phyloP scores from a whole-genome alignment of 2,797 vertebrate species.

The Ptychobarbus kaznakovi region DNA sequence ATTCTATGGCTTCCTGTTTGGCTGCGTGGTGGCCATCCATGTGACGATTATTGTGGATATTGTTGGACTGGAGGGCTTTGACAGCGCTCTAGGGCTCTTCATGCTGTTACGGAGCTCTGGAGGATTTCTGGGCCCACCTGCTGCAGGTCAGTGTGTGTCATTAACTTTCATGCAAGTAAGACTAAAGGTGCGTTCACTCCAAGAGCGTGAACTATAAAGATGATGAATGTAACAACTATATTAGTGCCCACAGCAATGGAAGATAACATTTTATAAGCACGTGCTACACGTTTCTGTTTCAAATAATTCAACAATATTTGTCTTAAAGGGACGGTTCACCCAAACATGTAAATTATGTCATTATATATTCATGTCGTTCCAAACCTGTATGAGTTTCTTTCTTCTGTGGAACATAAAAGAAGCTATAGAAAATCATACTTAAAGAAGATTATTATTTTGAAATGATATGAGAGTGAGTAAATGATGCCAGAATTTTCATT shows the following conservation, averaged over 20 bases:
- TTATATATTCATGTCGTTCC: too few relatives aligned
- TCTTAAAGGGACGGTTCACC: not conserved
- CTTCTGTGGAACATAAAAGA: too few relatives aligned
- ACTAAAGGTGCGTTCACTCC: not conserved
- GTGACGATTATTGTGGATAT: constrained; percentile 75
- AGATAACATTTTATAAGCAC: not conserved
- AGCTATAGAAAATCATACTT: too few relatives aligned
- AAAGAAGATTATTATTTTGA: too few relatives aligned
- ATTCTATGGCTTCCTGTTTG: constrained; percentile 75
- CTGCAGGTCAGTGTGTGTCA: constrained; percentile 65
- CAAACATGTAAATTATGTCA: not conserved
- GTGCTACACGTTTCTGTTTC: not conserved
- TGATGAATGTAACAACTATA: not conserved
- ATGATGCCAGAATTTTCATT: too few relatives aligned
- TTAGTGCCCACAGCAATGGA: not conserved
- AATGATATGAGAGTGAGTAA: too few relatives aligned
- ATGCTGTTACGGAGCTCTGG: constrained; percentile 77
- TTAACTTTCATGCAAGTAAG: not conserved
- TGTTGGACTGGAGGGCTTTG: constrained; percentile 70
- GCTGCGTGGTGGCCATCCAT: constrained; percentile 73
- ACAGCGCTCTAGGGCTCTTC: constrained; percentile 73
- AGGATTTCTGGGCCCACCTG: constrained; percentile 70
- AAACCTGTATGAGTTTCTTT: too few relatives aligned
- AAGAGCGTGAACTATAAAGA: not conserved
- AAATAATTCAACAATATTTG: not conserved